phyloP scores from a whole-genome alignment of 1,140 invertebrate genomes.

The Hypsibius dujardini region DNA sequence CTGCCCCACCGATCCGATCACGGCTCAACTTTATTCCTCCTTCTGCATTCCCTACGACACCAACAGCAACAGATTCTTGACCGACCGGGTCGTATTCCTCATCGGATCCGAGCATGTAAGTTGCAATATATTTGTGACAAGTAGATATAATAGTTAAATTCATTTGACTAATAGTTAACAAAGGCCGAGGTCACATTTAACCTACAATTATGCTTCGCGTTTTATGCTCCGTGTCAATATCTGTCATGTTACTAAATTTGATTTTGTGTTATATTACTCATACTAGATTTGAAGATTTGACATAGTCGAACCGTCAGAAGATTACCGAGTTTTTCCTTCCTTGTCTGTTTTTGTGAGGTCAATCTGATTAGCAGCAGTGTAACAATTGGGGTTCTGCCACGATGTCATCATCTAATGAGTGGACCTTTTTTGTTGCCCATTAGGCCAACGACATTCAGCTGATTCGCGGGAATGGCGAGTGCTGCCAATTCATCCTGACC shows the following conservation, averaged over 20 bases:
- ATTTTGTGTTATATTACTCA: neutral
- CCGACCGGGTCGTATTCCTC: neutral
- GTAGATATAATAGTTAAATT: no score
- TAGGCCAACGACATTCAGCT: neutral
- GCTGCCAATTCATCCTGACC: neutral
- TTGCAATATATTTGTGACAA: neutral
- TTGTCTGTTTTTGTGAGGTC: no score
- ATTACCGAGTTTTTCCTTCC: no score
- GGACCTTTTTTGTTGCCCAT: neutral
- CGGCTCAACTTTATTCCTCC: conserved; percentile 5
- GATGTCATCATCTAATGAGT: neutral
- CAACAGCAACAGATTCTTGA: neutral
- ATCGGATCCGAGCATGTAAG: neutral
- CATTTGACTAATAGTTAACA: no score
- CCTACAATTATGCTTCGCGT: no score
- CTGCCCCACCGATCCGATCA: neutral
- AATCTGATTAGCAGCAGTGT: neutral
- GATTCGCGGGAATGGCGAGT: neutral
- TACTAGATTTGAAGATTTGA: neutral
- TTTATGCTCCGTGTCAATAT: no score
- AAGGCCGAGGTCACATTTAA: no score
- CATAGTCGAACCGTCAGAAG: no score
- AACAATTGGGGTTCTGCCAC: neutral
- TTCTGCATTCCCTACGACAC: conserved; percentile 9
- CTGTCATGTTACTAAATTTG: no score